Percentiles rank a stretch among this genome's conserved stretches.
Conservation (phyloP, 2,113 vertebrate species). For the Prunella himalayana region DNA sequence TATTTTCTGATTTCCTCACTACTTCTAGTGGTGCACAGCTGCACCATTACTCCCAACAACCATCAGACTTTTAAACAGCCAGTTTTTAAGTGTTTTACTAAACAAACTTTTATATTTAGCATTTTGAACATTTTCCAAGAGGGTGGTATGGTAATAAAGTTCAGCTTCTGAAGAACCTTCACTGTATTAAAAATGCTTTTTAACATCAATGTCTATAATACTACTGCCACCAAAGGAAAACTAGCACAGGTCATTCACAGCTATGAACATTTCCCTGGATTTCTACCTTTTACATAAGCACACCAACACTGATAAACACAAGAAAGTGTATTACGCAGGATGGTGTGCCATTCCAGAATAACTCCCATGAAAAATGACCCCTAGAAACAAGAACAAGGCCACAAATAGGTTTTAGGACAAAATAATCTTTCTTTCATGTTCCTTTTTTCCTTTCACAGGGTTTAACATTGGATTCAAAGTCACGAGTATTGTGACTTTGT, state of each 20-base stretch:
- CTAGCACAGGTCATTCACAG: neutral
- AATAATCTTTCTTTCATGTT: constrained; percentile 30
- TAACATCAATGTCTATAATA: neutral
- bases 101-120: neutral
- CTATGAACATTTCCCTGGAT: neutral
- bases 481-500: neutral
- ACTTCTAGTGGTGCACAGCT: constrained; percentile 32
- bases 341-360: neutral
- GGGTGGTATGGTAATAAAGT: neutral
- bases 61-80: constrained; percentile 1
- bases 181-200: neutral
- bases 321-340: neutral
- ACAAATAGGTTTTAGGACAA: neutral
- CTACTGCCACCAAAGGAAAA: neutral
- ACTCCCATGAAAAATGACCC: neutral
- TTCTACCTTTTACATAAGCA: neutral
- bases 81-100: neutral
- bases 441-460: constrained; percentile 18
- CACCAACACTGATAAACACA: neutral
- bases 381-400: neutral
- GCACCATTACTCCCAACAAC: constrained; percentile 17
- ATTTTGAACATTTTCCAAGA: neutral
- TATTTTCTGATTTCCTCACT: constrained; percentile 45
- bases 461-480: constrained; percentile 10
- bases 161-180: neutral